Evolutionary conservation across 2,888 invertebrate genomes (phyloP), one percentile per base, ranked within the genome.

Genomic region (Zelleria hepariella): DNA sequence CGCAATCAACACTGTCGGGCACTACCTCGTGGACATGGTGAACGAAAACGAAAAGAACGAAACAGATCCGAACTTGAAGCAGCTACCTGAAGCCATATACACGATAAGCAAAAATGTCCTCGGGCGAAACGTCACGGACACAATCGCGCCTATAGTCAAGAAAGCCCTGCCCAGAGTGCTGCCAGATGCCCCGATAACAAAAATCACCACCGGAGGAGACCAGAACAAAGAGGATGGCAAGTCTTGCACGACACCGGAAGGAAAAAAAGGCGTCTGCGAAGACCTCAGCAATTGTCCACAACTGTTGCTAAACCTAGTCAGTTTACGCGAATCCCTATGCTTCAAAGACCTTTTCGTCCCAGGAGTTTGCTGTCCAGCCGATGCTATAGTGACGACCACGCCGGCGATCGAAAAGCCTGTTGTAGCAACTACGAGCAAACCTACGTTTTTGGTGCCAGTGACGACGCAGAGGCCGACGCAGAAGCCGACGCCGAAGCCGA

Each of bases 271-370:
- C 27, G 91, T 93, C 63, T 97, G 97, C 71, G 94, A 96, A 73
- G 97, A 97, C 74, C 85, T 97, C 20, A 95, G 96, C 69, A 95
- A 95, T 70, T 97, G 97, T 71, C 96, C 97, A 0, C 95, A 96
- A 66, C 80, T 97, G 25, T 83, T 96, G 0, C 80, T 97, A 23
- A 95, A 97, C 77, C 86, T 97, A 58, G 92, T 94, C 15, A 94
- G 93, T 74, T 86, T 97, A 20, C 86, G 97, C 27, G 95, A 96
- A 71, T 96, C 96, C 0, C 87, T 97, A 8, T 97, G 97, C 72
- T 97, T 97, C 73, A 96, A 97, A 82, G 95, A 95, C 63, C 89
- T 97, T 1, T 96, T 97, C 71, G 95, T 96, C 1, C 97, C 97
- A 1, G 97, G 97, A 1, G 97, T 97, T 2, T 97, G 97, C 73